Evolutionary conservation across 30 jellyfish, hydroid and myxozoan species (phyloP), one percentile per base, ranked within the genome.

Genomic region (Hydractinia symbiolongicarpus): DNA sequence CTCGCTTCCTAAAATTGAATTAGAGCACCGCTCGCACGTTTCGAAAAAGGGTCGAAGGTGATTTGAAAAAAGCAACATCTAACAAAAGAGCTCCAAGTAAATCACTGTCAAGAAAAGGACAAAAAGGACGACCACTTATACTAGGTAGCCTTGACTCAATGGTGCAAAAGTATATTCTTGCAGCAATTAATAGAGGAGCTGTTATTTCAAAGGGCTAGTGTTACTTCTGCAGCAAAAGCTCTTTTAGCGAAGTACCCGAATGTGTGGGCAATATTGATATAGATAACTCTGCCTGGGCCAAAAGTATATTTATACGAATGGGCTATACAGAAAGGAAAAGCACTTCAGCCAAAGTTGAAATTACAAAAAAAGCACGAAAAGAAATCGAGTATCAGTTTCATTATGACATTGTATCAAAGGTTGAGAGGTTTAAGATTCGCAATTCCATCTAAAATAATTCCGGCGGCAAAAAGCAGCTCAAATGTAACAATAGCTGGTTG

Each of bases 301-400:
- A 73, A 73, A 73, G 82, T 52, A 8, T 73, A 8, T 52, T 73
- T 50, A 8, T 8, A 21, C 11, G 82, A 20, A 73, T 67, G 77
- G 49, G 77, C 10, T 67, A 9, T 67, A 44, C 19, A 44, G 19
- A 21, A 20, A 11, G 76, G 8, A 20, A n/a, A 73, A 14, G 9
- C 8, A 73, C 82, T 73, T 73, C 76, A 20, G 76, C 77, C 76
- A 52, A 67, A 73, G 82, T 73, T 8, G 82, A 73, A 9, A 73
- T 73, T 9, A 76, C 82, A 8, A 76, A 40, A 8, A 11, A 8
- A 9, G 82, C 77, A 73, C 13, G 82, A n/a, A 73, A 73, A 21
- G 76, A 73, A 50, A 73, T 73, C 74, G 82, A 73, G 76, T 73
- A 73, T 52, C 76, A 8, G 15, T 73, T 73, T 50, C 82, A 8